Percentiles rank a stretch among this genome's conserved stretches.
Evolutionary conservation across 1,140 invertebrate genomes (phyloP).

Genomic region (Maniola jurtina): DNA sequence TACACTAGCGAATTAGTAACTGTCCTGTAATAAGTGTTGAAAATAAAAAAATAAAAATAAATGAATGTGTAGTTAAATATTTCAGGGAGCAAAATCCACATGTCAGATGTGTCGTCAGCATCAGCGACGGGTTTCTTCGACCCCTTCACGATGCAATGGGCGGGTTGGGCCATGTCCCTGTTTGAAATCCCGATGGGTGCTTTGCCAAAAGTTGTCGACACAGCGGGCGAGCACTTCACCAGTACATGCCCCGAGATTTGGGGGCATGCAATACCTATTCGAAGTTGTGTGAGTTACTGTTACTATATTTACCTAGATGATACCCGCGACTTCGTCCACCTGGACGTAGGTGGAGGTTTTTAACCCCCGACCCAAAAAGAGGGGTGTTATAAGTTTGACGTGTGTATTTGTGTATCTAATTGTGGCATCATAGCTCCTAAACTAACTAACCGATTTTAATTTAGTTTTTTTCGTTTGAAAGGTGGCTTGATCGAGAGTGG

Average conservation of each 20-base stretch:
- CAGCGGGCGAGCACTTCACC: constrained; percentile 87
- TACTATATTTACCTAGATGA: background rate
- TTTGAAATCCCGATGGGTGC: constrained; percentile 86
- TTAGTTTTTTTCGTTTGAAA: background rate
- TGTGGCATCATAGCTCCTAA: too few species aligned
- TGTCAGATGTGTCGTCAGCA: constrained; percentile 93
- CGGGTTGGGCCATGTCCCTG: constrained; percentile 83
- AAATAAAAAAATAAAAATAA: background rate
- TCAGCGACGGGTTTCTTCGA: constrained; percentile 96
- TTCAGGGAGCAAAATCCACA: constrained; percentile 82
- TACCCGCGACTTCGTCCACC: too few species aligned
- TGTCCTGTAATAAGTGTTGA: too few species aligned
- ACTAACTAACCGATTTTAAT: too few species aligned
- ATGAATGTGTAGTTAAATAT: constrained; percentile 5
- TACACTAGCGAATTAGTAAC: too few species aligned
- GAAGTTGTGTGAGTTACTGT: constrained; percentile 83
- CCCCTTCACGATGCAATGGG: constrained; percentile 93
- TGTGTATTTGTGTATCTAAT: too few species aligned
- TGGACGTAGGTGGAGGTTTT: background rate
- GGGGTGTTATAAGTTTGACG: too few species aligned
- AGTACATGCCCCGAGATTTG: constrained; percentile 82
- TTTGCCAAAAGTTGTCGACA: constrained; percentile 90
- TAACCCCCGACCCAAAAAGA: too few species aligned
- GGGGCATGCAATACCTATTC: constrained; percentile 88
- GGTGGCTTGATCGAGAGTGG: too few species aligned